Evolutionary conservation across 30 jellyfish, hydroid and myxozoan genomes (phyloP).

Genomic region (Haliclystus octoradiatus): DNA sequence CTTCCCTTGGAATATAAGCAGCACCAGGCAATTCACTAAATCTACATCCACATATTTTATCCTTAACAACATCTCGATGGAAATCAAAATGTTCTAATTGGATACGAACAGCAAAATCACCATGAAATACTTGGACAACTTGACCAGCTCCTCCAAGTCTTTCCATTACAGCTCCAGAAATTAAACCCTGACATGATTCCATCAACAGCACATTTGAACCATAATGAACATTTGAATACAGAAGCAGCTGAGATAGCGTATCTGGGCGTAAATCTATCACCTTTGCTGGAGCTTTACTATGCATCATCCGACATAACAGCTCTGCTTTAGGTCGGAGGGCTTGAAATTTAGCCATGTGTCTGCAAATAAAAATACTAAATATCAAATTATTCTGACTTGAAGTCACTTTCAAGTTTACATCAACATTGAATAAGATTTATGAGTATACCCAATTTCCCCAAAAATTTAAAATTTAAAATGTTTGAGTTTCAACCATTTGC

Average conservation of each 20-base stretch:
- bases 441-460: background rate
- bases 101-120: constrained; percentile 66
- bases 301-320: constrained; percentile 41
- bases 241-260: constrained; percentile 60
- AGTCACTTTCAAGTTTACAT: too few relatives aligned
- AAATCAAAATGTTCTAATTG: constrained; percentile 56
- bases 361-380: constrained; percentile 2
- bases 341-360: constrained; percentile 63
- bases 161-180: constrained; percentile 70
- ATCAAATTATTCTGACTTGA: too few relatives aligned
- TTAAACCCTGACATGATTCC: constrained; percentile 70
- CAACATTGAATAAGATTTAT: too few relatives aligned
- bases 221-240: constrained; percentile 50
- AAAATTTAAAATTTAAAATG: background rate
- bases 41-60: constrained; percentile 44
- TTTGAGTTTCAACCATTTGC: background rate
- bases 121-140: constrained; percentile 52
- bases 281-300: constrained; percentile 38
- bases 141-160: constrained; percentile 70
- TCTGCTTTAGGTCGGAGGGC: constrained; percentile 62
- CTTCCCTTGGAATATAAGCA: constrained; percentile 16
- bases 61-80: constrained; percentile 7
- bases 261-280: constrained; percentile 61
- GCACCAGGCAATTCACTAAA: constrained; percentile 24
- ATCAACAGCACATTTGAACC: constrained; percentile 61